These are phyloP conservation scores for Larimichthys crocea DNA, from an alignment of 2,113 vertebrate genomes.

Conservation along the genomic window DNA sequence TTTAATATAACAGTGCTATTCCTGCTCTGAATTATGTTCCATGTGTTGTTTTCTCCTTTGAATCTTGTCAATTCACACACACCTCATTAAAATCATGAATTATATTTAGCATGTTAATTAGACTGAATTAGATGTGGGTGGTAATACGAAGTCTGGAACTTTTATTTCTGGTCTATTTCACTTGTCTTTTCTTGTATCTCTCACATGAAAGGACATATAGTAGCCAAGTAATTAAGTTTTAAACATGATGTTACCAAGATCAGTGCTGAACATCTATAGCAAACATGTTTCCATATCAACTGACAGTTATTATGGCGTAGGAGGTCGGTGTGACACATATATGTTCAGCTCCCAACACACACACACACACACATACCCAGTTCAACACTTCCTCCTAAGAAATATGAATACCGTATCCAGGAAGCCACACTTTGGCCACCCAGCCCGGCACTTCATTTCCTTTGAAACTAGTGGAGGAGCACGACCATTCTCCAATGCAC, in stretches of 20 bases:
- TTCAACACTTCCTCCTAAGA: conserved; percentile 66
- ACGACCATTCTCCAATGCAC: conserved; percentile 63
- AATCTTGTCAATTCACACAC: neutral
- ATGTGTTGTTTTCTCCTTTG: neutral
- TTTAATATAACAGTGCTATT: neutral
- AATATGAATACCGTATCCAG: conserved; percentile 79
- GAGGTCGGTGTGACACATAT: conserved; percentile 38
- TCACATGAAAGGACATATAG: neutral
- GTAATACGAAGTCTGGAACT: neutral
- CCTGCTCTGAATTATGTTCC: neutral
- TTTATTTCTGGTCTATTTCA: neutral
- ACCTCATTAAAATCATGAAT: neutral
- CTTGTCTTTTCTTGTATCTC: neutral
- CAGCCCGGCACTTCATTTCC: conserved; percentile 69
- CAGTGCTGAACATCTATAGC: neutral
- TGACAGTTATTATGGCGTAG: conserved; percentile 25
- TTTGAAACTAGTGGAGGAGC: conserved; percentile 72
- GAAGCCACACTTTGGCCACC: conserved; percentile 81
- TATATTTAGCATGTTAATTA: neutral
- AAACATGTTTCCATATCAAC: neutral
- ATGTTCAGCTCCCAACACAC: conserved; percentile 28
- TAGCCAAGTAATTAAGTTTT: neutral
- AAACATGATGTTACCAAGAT: neutral
- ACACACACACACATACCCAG: conserved; percentile 25
- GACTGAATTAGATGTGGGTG: neutral